Evolutionary conservation across 2,113 vertebrate species (phyloP), one percentile per base, ranked within the genome.

Genomic region (Trematocara variabile): DNA sequence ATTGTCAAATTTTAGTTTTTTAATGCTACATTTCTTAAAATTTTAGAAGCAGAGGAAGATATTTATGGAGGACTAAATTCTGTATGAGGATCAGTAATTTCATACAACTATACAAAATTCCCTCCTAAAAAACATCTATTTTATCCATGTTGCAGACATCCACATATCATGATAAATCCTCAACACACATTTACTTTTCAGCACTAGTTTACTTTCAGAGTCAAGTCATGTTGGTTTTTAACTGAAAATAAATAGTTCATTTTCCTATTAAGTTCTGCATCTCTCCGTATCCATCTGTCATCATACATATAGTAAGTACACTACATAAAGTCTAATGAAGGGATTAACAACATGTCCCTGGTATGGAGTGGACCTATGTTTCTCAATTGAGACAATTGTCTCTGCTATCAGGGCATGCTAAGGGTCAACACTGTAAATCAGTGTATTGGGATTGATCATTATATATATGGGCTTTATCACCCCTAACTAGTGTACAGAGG

Each of bases 401-500:
- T 85, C 25, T 53, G 53, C 8, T 83, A 79, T 90, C 52, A 79
- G 88, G 82, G 86, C 54, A 70, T 70, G 79, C 86, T 33, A 30
- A 70, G 77, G 81, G 56, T 86, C 77, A 86, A 79, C 46, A 56
- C 56, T 85, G 91, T 94, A 95, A 95, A 94, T 96, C 94, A 86
- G 84, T 79, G 50, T 70, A 80, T 63, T 41, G 58, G 81, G 68
- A 52, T 34, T 25, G 46, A 87, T 91, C 86, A 93, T 92, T 95
- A 93, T 92, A 87, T 85, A 93, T 86, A 93, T 6, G 30, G 58
- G 81, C 91, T 81, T 92, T 68, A 81, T 85, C 89, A 92, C 90
- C 94, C 73, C 78, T 96, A 95, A 96, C 93, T 91, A 84, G 63
- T 93, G 88, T 94, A 90, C 87, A 89, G 81, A 92, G 93, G 93